Evolutionary conservation across 2,888 invertebrate genomes (phyloP).

Genomic region (Spodoptera littoralis): DNA sequence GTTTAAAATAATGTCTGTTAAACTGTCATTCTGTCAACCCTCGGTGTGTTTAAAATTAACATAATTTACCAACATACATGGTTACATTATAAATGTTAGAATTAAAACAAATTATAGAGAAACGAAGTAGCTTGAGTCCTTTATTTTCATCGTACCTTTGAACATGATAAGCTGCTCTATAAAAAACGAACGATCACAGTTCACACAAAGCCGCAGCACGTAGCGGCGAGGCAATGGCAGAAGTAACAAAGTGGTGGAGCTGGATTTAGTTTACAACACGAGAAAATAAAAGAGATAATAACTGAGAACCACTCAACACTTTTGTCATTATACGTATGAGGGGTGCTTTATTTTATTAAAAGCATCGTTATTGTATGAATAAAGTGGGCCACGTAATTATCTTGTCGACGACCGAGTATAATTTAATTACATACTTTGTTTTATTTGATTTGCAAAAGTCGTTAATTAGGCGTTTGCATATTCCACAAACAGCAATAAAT

Average conservation of each 20-base stretch:
- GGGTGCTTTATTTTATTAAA: constrained; percentile 30
- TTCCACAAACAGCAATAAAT: constrained; percentile 36
- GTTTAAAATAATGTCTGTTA: constrained; percentile 41
- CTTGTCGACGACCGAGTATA: constrained; percentile 20
- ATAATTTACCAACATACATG: constrained; percentile 32
- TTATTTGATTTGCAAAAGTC: constrained; percentile 42
- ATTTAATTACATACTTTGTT: constrained; percentile 42
- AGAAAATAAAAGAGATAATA: constrained; percentile 51
- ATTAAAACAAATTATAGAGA: constrained; percentile 17
- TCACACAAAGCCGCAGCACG: constrained; percentile 44
- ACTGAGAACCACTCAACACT: constrained; percentile 31
- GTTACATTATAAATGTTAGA: constrained; percentile 33
- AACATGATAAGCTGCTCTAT: constrained; percentile 47
- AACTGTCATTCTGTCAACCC: constrained; percentile 42
- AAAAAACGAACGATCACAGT: constrained; percentile 35
- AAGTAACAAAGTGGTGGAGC: constrained; percentile 54
- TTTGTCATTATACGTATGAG: constrained; percentile 29
- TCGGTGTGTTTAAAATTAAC: constrained; percentile 38
- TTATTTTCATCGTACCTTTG: constrained; percentile 51
- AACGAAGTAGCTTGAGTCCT: constrained; percentile 24
- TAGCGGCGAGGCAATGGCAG: constrained; percentile 40
- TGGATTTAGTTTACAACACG: constrained; percentile 45
- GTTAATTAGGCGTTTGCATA: constrained; percentile 44
- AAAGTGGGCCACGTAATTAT: constrained; percentile 39
- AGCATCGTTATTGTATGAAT: constrained; percentile 29